Percentiles rank a stretch among this genome's conserved stretches.
phyloP scores from a whole-genome alignment of 2,113 vertebrate species.

The Ceyx cyanopectus region DNA sequence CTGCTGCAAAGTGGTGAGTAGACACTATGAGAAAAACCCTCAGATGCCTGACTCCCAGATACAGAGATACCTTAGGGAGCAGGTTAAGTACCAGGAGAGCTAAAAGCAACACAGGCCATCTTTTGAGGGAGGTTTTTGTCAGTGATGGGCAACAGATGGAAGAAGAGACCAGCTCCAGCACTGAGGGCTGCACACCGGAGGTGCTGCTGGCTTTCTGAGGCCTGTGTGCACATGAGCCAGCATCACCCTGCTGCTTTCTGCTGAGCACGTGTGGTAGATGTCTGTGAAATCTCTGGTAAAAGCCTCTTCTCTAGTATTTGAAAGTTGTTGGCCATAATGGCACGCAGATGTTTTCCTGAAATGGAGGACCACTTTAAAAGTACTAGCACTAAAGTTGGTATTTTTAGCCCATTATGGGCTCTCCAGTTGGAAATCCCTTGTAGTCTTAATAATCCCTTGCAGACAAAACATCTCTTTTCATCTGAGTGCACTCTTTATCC shows the following conservation, averaged over 20 bases:
- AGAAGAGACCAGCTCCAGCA: not conserved
- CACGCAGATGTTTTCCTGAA: conserved; percentile 27
- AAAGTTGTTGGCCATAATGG: not conserved
- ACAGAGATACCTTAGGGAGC: not conserved
- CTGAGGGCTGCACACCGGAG: not conserved
- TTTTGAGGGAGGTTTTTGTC: not conserved
- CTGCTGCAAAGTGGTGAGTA: conserved; percentile 96
- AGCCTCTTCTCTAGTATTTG: not conserved
- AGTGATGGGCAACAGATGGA: not conserved
- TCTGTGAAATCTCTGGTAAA: not conserved
- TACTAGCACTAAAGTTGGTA: not conserved
- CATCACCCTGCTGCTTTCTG: not conserved
- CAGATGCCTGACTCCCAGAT: not conserved
- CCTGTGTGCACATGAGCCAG: accelerated
- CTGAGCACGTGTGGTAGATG: not conserved
- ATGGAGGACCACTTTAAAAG: conserved; percentile 16
- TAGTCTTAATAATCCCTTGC: too few relatives aligned
- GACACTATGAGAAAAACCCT: not conserved
- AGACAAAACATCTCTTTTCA: too few relatives aligned
- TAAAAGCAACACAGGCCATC: not conserved
- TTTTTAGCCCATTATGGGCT: conserved; percentile 34
- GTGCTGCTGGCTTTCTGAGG: not conserved
- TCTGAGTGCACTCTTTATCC: too few relatives aligned
- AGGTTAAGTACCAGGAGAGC: not conserved
- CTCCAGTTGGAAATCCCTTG: conserved; percentile 15